Percentiles rank a stretch among this genome's conserved stretches.
These are phyloP conservation scores for Pterocles burchelli DNA, from an alignment of 2,113 vertebrate genomes.

Conservation along the genomic window DNA sequence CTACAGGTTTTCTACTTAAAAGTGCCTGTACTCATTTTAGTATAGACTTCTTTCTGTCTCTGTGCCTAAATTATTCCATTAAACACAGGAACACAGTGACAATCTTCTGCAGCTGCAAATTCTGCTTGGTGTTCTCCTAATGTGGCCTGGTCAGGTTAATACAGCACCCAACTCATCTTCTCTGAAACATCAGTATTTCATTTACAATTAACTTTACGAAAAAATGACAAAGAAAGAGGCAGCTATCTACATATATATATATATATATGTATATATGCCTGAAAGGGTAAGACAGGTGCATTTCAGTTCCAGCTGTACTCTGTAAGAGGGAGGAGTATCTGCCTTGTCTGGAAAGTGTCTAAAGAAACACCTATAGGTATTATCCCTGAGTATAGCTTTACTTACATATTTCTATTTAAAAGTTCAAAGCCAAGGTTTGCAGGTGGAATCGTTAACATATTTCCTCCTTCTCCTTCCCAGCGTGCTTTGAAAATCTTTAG, in stretches of 20 bases:
- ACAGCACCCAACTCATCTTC: not conserved
- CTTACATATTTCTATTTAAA: not conserved
- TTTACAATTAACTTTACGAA: slow-evolving; percentile 4
- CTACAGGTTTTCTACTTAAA: slow-evolving; percentile 59
- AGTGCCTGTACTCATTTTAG: slow-evolving; percentile 56
- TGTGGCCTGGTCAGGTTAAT: slow-evolving; percentile 12
- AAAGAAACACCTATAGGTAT: not conserved
- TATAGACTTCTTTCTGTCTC: slow-evolving; percentile 31
- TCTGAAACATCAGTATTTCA: slow-evolving; percentile 4
- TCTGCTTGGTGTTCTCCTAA: not conserved
- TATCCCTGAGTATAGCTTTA: not conserved
- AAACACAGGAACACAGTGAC: slow-evolving; percentile 8
- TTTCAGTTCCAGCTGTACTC: not conserved
- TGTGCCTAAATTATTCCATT: slow-evolving; percentile 45
- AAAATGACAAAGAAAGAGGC: not conserved
- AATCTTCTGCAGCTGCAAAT: slow-evolving; percentile 12
- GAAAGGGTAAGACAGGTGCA: not conserved
- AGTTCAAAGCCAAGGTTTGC: not conserved
- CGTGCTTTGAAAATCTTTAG: not conserved
- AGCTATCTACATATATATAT: not conserved
- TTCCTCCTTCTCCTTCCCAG: not conserved
- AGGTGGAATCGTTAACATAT: not conserved
- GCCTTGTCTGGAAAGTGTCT: not conserved
- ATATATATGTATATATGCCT: not conserved
- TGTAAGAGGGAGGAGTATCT: not conserved